phyloP scores from a whole-genome alignment of 2,113 vertebrate species.

The Ariopsis seemanni region DNA sequence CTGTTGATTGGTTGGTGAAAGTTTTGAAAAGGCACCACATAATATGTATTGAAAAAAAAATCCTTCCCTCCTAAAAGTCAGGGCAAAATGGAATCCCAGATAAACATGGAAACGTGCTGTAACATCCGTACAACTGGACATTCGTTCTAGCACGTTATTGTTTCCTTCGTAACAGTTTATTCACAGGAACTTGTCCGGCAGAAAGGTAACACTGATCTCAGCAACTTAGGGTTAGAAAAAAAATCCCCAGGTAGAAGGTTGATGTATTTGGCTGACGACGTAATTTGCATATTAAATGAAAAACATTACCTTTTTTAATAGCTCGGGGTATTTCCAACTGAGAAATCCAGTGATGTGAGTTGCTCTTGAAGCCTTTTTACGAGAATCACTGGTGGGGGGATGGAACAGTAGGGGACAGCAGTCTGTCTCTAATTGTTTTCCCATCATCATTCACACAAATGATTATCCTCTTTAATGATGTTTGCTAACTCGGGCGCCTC shows the following conservation, averaged over 20 bases:
- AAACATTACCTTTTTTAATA: neutral
- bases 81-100: neutral
- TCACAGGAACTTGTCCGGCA: neutral
- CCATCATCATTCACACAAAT: conserved; percentile 15
- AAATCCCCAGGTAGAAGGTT: neutral
- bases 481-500: conserved; percentile 37
- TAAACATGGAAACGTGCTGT: neutral
- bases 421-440: conserved; percentile 43
- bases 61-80: neutral
- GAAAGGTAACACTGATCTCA: neutral
- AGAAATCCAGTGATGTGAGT: neutral
- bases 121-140: neutral
- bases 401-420: neutral
- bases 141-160: too few species aligned
- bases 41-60: too few species aligned
- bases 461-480: conserved; percentile 35
- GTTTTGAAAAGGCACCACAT: too few species aligned
- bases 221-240: neutral
- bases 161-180: too few species aligned
- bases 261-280: neutral
- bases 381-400: neutral
- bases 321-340: neutral
- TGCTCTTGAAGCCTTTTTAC: neutral
- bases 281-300: neutral
- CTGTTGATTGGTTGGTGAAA: too few species aligned